phyloP scores from a whole-genome alignment of 2,888 invertebrate genomes.

The Matsumyia berberina region DNA sequence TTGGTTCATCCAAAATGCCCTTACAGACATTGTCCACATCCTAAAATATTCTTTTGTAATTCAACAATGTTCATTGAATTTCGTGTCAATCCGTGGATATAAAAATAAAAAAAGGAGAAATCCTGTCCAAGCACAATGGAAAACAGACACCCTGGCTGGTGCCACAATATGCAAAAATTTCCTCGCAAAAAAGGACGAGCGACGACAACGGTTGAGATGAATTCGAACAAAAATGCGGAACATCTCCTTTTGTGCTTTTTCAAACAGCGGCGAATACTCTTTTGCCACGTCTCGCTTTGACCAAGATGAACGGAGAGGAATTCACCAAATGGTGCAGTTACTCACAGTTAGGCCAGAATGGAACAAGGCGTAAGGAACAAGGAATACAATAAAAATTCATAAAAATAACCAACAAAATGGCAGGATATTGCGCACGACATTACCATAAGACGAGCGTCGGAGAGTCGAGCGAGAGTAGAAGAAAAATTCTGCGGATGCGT shows the following conservation, averaged over 20 bases:
- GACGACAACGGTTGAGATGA: slow-evolving; percentile 28
- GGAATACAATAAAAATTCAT: slow-evolving; percentile 17
- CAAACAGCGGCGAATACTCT: slow-evolving; percentile 23
- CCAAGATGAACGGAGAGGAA: slow-evolving; percentile 8
- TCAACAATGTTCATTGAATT: slow-evolving; percentile 52
- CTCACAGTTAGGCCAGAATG: slow-evolving; percentile 34
- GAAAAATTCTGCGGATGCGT: slow-evolving; percentile 2
- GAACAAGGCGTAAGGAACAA: neutral
- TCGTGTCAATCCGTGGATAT: slow-evolving; percentile 35
- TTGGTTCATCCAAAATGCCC: slow-evolving; percentile 2
- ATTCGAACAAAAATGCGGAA: slow-evolving; percentile 23
- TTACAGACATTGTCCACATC: neutral
- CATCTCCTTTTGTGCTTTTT: slow-evolving; percentile 18
- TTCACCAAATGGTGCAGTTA: neutral
- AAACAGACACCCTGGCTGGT: slow-evolving; percentile 1
- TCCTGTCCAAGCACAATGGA: slow-evolving; percentile 12
- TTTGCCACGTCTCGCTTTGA: neutral
- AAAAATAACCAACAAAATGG: slow-evolving; percentile 31
- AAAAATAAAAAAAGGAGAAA: slow-evolving; percentile 6
- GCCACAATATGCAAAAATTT: slow-evolving; percentile 35
- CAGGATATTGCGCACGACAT: slow-evolving; percentile 13
- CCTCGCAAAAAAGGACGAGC: slow-evolving; percentile 9
- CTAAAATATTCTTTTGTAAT: slow-evolving; percentile 32
- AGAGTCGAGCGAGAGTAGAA: neutral
- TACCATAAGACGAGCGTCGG: neutral